phyloP scores from a whole-genome alignment of 2,888 invertebrate species.

The Drosophila subquinaria region DNA sequence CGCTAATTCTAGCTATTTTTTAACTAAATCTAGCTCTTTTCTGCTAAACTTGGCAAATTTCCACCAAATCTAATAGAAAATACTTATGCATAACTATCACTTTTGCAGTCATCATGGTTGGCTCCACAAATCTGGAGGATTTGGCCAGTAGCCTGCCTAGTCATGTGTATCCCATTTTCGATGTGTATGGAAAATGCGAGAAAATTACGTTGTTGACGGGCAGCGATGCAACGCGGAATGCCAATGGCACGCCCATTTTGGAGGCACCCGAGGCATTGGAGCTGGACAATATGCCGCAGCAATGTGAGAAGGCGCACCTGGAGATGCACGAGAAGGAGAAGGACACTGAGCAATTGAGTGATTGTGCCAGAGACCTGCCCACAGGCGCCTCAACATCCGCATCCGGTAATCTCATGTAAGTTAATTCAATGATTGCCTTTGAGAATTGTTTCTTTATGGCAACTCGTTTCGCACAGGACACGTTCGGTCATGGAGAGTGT shows the following conservation, averaged over 20 bases:
- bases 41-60: too few relatives aligned
- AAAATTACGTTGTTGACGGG: conserved; percentile 86
- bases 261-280: conserved; percentile 84
- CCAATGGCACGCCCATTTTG: conserved; percentile 84
- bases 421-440: background rate
- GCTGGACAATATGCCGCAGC: conserved; percentile 84
- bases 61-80: too few relatives aligned
- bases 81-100: too few relatives aligned
- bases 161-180: conserved; percentile 92
- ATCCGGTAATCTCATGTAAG: conserved; percentile 60
- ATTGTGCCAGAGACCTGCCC: conserved; percentile 54
- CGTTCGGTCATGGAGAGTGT: conserved; percentile 86
- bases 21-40: too few relatives aligned
- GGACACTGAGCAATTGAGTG: conserved; percentile 71
- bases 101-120: conserved; percentile 87
- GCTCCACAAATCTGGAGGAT: conserved; percentile 91
- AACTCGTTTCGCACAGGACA: conserved; percentile 68
- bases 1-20: too few relatives aligned
- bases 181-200: conserved; percentile 94
- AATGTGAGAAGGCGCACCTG: conserved; percentile 89
- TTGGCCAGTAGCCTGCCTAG: conserved; percentile 90
- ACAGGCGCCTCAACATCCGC: conserved; percentile 64
- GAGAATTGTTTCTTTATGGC: background rate
- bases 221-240: conserved; percentile 83
- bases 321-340: conserved; percentile 90